phyloP scores from a whole-genome alignment of 1,140 invertebrate species.

The Caenorhabditis briggsae region DNA sequence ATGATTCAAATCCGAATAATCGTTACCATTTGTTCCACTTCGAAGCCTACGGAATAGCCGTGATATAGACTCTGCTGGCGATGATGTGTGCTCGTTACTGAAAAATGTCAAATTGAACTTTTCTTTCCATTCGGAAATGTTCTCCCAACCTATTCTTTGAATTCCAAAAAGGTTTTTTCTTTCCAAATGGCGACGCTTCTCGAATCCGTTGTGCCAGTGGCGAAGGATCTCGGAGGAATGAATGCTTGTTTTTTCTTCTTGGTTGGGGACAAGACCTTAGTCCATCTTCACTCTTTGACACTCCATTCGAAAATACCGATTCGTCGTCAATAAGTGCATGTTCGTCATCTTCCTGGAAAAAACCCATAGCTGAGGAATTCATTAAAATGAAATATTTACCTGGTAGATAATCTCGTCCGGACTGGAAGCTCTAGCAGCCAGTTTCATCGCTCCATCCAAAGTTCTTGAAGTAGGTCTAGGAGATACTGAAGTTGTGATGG shows the following conservation, averaged over 20 bases:
- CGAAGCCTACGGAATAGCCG: conserved; percentile 10
- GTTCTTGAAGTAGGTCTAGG: conserved; percentile 10
- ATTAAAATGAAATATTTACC: not conserved
- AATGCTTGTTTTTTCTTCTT: conserved; percentile 32
- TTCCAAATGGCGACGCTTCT: conserved; percentile 47
- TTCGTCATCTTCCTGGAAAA: conserved; percentile 40
- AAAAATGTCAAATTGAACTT: not conserved
- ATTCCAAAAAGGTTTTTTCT: conserved; percentile 49
- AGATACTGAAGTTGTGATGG: conserved; percentile 6
- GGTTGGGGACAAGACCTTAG: conserved; percentile 25
- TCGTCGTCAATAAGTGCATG: conserved; percentile 16
- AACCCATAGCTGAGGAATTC: not conserved
- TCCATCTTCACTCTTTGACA: conserved; percentile 3
- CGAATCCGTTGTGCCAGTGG: conserved; percentile 15
- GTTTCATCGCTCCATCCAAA: not conserved
- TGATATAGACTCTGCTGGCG: conserved; percentile 8
- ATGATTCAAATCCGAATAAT: conserved; percentile 38
- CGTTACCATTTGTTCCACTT: not conserved
- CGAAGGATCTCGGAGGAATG: conserved; percentile 31
- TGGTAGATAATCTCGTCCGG: conserved; percentile 24
- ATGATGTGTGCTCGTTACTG: conserved; percentile 34
- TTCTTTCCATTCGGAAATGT: too few species aligned
- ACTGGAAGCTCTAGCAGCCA: not conserved
- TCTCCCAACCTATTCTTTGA: conserved; percentile 8
- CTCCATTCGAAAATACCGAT: not conserved